Percentiles rank a stretch among this genome's conserved stretches.
These are phyloP conservation scores for Lasioglossum albipes DNA, from an alignment of 1,140 invertebrate species.

Conservation along the genomic window DNA sequence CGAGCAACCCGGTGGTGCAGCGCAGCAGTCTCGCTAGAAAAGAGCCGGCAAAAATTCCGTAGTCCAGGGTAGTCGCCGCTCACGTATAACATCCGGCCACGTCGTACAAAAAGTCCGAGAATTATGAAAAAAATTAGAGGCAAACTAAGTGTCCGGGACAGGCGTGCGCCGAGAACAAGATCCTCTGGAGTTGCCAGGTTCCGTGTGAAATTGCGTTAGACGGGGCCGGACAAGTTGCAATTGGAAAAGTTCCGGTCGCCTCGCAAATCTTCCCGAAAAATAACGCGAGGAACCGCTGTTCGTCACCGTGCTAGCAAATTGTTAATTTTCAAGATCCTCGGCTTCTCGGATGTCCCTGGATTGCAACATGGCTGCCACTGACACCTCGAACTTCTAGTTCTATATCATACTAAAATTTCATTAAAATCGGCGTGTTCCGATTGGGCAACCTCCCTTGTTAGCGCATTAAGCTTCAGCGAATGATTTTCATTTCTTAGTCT, in stretches of 20 bases:
- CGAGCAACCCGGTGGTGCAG: no score
- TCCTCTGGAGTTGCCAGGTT: conserved; percentile 21
- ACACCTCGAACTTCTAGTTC: no score
- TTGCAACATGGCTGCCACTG: no score
- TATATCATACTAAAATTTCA: no score
- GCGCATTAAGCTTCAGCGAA: no score
- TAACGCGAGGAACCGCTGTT: conserved; percentile 12
- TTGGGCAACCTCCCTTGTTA: no score
- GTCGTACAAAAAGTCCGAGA: background rate
- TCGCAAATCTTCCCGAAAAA: conserved; percentile 55
- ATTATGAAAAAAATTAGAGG: conserved; percentile 15
- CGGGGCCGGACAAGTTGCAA: conserved; percentile 52
- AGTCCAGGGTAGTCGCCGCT: background rate
- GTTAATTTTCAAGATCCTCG: conserved; percentile 37
- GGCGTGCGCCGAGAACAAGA: background rate
- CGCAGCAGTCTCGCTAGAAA: no score
- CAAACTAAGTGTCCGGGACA: background rate
- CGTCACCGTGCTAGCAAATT: conserved; percentile 24
- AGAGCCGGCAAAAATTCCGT: background rate
- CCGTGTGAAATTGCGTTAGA: conserved; percentile 48
- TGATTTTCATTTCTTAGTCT: no score
- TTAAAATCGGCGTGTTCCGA: no score
- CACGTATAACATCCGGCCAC: background rate
- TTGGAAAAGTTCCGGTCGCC: conserved; percentile 51
- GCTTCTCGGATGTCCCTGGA: no score